Base-by-base conservation (phyloP, 2,888 invertebrate genomes). In the Amphipoea lucens region DNA sequence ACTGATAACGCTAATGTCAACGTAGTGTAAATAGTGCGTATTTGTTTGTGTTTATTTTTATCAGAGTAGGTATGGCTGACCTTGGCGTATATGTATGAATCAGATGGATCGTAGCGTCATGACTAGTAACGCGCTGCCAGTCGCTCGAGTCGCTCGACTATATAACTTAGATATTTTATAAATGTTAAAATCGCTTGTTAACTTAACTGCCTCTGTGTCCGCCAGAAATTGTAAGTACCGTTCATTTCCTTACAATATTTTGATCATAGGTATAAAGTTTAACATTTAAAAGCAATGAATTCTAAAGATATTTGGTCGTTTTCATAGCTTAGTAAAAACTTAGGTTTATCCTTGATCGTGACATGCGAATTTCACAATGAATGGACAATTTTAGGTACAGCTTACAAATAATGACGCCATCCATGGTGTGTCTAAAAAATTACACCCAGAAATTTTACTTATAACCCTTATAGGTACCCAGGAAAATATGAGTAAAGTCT, bases 131-230 rank as follows among this genome's bases (percentile, higher is more conserved):
- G 86, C 89, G 87, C 88, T 84, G 82, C 83, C 89, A 85, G 77
- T 89, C 84, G 85, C 45, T 63, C 79, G 51, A 86, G 78, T 57
- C 86, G 81, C 88, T 82, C 57, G 85, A 71, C 65, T 82, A 6
- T 36, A 20, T 20, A 60, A 54, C 45, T 14, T 23, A 74, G 72
- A n/a, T 69, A 29, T 29, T 29, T 20, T 12, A 63, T 65, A 45
- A 88, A 95, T 95, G 95, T 88, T 95, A 88, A 95, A 93, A 89
- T 92, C 91, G 69, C 78, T 95, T 74, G 87, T 89, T 80, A 89
- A 88, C 57, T 84, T 94, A 80, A 87, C 90, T 66, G 88, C 90
- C 68, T 88, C 89, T 69, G 81, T 91, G 63, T 77, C 90, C 60
- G 79, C 83, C n/a, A 93, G 84, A 87, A 91, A 91, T 82, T 87